Evolutionary conservation across 1,140 invertebrate genomes (phyloP).

Genomic region (Hylaeus volcanicus): DNA sequence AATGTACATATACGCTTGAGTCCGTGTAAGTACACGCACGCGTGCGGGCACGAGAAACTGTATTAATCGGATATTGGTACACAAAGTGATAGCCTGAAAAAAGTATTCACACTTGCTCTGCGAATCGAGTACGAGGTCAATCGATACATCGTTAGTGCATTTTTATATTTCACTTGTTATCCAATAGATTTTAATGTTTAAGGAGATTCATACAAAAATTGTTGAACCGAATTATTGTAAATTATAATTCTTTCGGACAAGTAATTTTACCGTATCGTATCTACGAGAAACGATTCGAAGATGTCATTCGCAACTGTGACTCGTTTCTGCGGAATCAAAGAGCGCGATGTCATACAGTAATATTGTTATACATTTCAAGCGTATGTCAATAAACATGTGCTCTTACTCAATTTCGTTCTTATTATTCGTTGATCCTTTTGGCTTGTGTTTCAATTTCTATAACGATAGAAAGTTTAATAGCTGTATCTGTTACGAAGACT

Average conservation of each 20-base stretch:
- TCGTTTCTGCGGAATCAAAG: conserved; percentile 16
- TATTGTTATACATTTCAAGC: conserved; percentile 53
- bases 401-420: conserved; percentile 15
- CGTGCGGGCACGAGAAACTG: neutral
- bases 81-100: neutral
- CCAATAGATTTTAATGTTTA: conserved; percentile 21
- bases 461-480: neutral
- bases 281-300: neutral
- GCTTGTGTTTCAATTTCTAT: neutral
- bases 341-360: conserved; percentile 33
- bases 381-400: conserved; percentile 61
- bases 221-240: conserved; percentile 7
- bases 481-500: neutral
- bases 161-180: conserved; percentile 66
- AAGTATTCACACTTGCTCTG: conserved; percentile 2
- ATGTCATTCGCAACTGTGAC: conserved; percentile 36
- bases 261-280: conserved; percentile 19
- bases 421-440: neutral
- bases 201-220: neutral
- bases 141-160: conserved; percentile 33
- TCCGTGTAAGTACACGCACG: neutral
- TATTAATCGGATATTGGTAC: conserved; percentile 4
- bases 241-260: conserved; percentile 25
- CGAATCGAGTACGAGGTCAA: conserved; percentile 2
- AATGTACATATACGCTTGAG: neutral